Evolutionary conservation across 1,140 invertebrate species (phyloP), one percentile per base, ranked within the genome.

Genomic region (Drosophila gunungcola): DNA sequence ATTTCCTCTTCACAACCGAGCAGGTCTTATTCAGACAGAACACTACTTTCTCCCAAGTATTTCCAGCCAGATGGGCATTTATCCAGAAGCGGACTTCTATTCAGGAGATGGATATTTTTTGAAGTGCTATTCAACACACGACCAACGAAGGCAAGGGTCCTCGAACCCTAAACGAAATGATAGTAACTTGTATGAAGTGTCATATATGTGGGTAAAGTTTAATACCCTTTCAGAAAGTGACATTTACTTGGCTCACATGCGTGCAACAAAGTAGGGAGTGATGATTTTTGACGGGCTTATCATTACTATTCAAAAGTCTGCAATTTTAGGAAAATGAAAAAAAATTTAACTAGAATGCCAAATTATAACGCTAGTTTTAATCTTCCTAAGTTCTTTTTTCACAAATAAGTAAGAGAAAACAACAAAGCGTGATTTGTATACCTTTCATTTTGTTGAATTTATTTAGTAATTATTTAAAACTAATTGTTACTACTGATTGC

Each of bases 51-150:
- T 32, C 38, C 16, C 21, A 43, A 16, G 27, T 34, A 32, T 34
- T 25, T 25, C 39, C 54, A 34, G 21, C 29, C 61, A 63, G 41
- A 45, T 39, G 53, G 36, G 53, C 60, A 62, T 62, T 61, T 45
- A 10, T 16, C 29, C 4, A 34, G 39, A 21, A 32, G 34, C 12
- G 12, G n/a, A 13, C 53, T 53, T 48, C 51, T 51, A 51, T 36
- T 48, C 60, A 21, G 43, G 34, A 46, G 42, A 46, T 13, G 42
- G 42, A 36, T 46, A 25, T 41, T 49, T 64, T 9, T 34, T 27
- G n/a, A 67, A 67, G 63, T 41, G 60, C 29, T 21, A 10, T 27
- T 34, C 36, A 36, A 13, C 38, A 45, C 52, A 38, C 34, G 61
- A 11, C 55, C 36, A 45, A 68, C 45, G 38, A 42, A 16, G 21